phyloP scores from a whole-genome alignment of 2,888 invertebrate species.

The Pachycephus smyrnensis region DNA sequence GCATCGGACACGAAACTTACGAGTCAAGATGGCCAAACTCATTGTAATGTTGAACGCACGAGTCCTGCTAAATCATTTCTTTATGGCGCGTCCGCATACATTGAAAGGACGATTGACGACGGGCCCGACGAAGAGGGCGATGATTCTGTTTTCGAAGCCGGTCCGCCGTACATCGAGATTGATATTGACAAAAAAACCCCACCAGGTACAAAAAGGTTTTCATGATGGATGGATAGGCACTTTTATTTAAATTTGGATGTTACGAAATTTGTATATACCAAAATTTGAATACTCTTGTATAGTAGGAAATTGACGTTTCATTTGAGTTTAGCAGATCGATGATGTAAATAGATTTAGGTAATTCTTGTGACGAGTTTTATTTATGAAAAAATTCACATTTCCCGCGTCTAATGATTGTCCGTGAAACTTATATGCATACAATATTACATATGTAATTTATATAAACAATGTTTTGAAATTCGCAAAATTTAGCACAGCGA shows the following conservation, averaged over 20 bases:
- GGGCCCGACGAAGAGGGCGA: conserved; percentile 62
- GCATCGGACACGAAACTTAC: background rate
- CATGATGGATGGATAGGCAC: background rate
- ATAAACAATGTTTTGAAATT: background rate
- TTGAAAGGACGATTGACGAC: conserved; percentile 56
- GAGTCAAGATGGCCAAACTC: background rate
- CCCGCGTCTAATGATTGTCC: background rate
- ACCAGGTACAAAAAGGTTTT: conserved; percentile 15
- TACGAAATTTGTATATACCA: background rate
- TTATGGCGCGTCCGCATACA: conserved; percentile 50
- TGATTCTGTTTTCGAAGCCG: conserved; percentile 61
- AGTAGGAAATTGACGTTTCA: background rate
- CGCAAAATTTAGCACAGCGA: background rate
- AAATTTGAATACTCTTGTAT: too few relatives aligned
- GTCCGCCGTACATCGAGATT: conserved; percentile 9
- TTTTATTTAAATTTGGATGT: background rate
- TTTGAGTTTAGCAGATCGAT: background rate
- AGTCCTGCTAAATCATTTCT: conserved; percentile 33
- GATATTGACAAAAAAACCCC: conserved; percentile 26
- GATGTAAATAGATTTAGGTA: too few relatives aligned
- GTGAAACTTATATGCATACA: too few relatives aligned
- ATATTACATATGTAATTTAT: too few relatives aligned
- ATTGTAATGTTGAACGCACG: background rate
- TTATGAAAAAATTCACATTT: background rate
- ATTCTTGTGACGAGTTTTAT: background rate